A percentile compares a stretch with the other conserved stretches of the same genome.
phyloP scores from a whole-genome alignment of 2,113 vertebrate species.

The Callochromis pleurospilus region DNA sequence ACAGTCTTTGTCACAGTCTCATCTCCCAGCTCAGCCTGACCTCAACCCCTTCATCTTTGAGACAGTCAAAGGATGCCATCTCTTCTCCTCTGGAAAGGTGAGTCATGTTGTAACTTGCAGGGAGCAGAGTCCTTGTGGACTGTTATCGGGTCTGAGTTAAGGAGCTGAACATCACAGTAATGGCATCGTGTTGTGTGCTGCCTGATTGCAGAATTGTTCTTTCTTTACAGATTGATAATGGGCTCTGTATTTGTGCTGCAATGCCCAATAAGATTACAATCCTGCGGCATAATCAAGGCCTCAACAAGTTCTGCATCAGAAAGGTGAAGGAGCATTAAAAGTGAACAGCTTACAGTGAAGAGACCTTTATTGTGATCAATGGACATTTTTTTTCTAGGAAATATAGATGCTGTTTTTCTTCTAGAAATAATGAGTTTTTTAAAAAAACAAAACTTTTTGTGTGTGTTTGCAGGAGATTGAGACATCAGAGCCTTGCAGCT shows the following conservation, averaged over 20 bases:
- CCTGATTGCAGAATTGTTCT: slow-evolving; percentile 1
- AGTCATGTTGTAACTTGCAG: neutral
- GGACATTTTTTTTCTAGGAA: neutral
- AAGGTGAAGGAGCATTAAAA: slow-evolving; percentile 75
- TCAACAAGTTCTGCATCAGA: slow-evolving; percentile 96
- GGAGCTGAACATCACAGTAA: neutral
- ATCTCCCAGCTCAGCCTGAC: slow-evolving; percentile 92
- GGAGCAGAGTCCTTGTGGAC: neutral
- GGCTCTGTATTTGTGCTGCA: slow-evolving; percentile 91
- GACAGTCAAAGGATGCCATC: slow-evolving; percentile 93
- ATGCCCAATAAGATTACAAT: slow-evolving; percentile 93
- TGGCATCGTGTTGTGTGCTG: neutral
- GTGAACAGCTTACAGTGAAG: neutral
- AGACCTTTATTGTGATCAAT: neutral
- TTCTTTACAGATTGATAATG: slow-evolving; percentile 84
- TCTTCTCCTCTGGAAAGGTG: slow-evolving; percentile 96
- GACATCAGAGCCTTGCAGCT: slow-evolving; percentile 98
- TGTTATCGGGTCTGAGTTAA: slow-evolving; percentile 6
- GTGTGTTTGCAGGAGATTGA: slow-evolving; percentile 86
- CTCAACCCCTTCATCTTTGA: slow-evolving; percentile 88
- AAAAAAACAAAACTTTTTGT: neutral
- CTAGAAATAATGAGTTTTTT: neutral
- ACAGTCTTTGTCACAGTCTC: slow-evolving; percentile 94
- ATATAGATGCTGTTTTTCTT: neutral
- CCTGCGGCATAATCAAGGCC: slow-evolving; percentile 88